These are phyloP conservation scores for Sylvietta virens DNA, from an alignment of 2,113 vertebrate species.

Conservation along the genomic window DNA sequence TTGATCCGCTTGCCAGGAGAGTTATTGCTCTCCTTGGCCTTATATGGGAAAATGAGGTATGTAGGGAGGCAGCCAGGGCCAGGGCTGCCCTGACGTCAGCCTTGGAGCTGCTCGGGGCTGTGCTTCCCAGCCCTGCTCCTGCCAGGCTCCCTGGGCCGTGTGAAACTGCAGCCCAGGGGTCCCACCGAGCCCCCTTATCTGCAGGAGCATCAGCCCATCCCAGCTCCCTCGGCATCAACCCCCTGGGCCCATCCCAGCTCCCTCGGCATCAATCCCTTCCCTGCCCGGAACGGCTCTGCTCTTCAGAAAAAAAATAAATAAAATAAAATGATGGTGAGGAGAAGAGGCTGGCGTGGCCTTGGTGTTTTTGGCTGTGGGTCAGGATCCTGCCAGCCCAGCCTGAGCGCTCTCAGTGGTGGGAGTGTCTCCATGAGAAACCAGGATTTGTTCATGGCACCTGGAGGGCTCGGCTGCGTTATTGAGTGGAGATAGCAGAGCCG, in stretches of 20 bases:
- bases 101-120: background rate
- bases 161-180: background rate
- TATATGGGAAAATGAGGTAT: slow-evolving; percentile 80
- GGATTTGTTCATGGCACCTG: background rate
- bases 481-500: background rate
- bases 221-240: too few relatives aligned
- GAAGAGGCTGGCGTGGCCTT: background rate
- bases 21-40: slow-evolving; percentile 68
- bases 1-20: slow-evolving; percentile 71
- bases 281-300: background rate
- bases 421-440: slow-evolving; percentile 4
- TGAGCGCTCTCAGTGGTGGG: background rate
- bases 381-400: background rate
- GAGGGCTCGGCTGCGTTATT: background rate
- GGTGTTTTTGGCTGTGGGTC: background rate
- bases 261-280: background rate
- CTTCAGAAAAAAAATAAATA: background rate
- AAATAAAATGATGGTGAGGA: background rate
- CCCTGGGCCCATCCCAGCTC: too few relatives aligned
- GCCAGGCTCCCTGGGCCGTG: background rate
- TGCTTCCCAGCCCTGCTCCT: background rate
- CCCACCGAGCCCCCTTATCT: background rate
- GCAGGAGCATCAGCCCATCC: background rate
- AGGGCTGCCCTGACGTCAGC: slow-evolving; percentile 20
- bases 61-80: slow-evolving; percentile 14